phyloP scores from a whole-genome alignment of 2,888 invertebrate genomes.

The Punctoribates punctum region DNA sequence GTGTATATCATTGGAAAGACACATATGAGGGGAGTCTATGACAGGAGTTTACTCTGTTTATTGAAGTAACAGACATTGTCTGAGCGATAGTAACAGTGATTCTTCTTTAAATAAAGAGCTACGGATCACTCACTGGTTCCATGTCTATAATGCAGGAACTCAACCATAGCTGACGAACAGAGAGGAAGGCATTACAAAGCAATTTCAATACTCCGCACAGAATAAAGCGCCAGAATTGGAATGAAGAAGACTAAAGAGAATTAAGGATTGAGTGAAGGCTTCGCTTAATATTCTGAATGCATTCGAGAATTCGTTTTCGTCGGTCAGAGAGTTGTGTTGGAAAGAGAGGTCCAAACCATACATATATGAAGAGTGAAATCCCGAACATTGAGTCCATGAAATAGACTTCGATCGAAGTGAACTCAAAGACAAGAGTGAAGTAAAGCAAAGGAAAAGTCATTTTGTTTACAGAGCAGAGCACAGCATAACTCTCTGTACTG shows the following conservation, averaged over 20 bases:
- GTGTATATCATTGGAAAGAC: neutral
- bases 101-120: conserved; percentile 1
- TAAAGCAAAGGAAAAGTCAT: neutral
- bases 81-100: conserved; percentile 12
- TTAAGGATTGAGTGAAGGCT: conserved; percentile 3
- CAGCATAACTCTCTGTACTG: neutral
- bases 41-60: neutral
- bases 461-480: neutral
- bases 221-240: too few species aligned
- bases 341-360: neutral
- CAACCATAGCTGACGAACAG: neutral
- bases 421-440: neutral
- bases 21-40: neutral
- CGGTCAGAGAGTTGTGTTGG: neutral
- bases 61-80: neutral
- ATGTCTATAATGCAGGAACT: neutral
- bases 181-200: conserved; percentile 15
- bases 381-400: neutral
- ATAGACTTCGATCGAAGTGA: conserved; percentile 1
- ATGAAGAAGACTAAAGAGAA: neutral
- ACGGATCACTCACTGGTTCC: neutral
- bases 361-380: neutral
- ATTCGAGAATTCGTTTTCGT: conserved; percentile 10
- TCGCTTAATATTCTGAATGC: conserved; percentile 10
- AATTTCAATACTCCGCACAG: neutral